Evolutionary conservation across 2,888 invertebrate genomes (phyloP).

Genomic region (Meloe dianella): DNA sequence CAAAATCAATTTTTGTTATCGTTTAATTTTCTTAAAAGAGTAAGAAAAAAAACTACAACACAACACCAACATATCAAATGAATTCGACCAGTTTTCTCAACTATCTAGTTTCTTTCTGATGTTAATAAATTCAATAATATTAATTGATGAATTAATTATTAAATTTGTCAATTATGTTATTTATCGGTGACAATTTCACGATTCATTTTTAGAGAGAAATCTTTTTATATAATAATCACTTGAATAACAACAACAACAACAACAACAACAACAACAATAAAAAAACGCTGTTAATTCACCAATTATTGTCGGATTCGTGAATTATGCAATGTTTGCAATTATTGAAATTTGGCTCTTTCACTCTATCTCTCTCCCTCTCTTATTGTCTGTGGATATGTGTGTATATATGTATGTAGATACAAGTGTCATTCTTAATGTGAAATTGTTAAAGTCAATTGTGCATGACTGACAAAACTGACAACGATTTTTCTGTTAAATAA

Average conservation of each 20-base stretch:
- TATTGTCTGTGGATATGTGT: neutral
- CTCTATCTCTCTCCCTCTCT: neutral
- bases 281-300: constrained; percentile 10
- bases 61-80: too few relatives aligned
- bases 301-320: neutral
- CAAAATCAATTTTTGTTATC: neutral
- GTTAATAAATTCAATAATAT: too few relatives aligned
- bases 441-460: constrained; percentile 27
- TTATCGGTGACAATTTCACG: too few relatives aligned
- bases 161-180: too few relatives aligned
- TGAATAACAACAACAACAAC: constrained; percentile 18
- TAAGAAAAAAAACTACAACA: neutral
- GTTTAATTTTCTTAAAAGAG: neutral
- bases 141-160: too few relatives aligned
- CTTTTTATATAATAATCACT: constrained; percentile 17
- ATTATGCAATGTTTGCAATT: constrained; percentile 22
- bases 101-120: too few relatives aligned
- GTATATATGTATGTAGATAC: constrained; percentile 18
- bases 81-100: neutral
- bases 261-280: constrained; percentile 18
- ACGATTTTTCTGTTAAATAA: constrained; percentile 23
- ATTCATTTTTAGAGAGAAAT: constrained; percentile 22
- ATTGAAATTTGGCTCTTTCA: neutral
- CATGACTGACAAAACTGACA: constrained; percentile 22
- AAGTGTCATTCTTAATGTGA: constrained; percentile 17